A percentile compares a stretch with the other conserved stretches of the same genome.
phyloP scores from a whole-genome alignment of 2,113 vertebrate genomes.

The Vidua macroura region DNA sequence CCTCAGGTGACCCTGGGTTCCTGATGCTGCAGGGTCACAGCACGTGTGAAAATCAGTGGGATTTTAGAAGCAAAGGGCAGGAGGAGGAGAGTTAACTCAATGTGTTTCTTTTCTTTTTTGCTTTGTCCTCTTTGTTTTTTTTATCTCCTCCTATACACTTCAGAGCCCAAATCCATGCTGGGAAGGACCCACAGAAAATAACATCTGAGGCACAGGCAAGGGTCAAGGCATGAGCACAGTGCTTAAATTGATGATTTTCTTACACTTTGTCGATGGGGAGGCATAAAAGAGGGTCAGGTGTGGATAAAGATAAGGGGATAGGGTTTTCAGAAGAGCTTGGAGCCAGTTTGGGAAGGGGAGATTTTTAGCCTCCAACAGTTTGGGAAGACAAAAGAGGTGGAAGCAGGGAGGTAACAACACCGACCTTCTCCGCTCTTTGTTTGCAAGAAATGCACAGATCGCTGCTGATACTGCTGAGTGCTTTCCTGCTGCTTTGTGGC shows the following conservation, averaged over 20 bases:
- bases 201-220: not conserved
- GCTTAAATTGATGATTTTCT: not conserved
- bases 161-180: not conserved
- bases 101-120: not conserved
- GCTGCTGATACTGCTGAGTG: slow-evolving; percentile 44
- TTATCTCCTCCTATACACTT: rapidly evolving
- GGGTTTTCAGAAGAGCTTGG: not conserved
- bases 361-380: not conserved
- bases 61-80: not conserved
- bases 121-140: not conserved
- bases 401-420: not conserved
- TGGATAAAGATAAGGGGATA: not conserved
- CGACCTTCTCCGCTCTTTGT: slow-evolving; percentile 43
- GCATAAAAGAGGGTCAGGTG: not conserved
- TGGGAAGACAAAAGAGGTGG: slow-evolving; percentile 9
- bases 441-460: slow-evolving; percentile 50
- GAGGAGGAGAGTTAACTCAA: not conserved
- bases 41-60: not conserved
- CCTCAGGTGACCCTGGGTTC: not conserved
- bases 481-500: slow-evolving; percentile 54
- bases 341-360: not conserved
- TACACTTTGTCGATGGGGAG: not conserved
- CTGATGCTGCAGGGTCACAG: not conserved
- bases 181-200: not conserved
- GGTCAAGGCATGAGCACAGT: rapidly evolving